phyloP scores from a whole-genome alignment of 2,888 invertebrate genomes.

The Drosophila subsilvestris region DNA sequence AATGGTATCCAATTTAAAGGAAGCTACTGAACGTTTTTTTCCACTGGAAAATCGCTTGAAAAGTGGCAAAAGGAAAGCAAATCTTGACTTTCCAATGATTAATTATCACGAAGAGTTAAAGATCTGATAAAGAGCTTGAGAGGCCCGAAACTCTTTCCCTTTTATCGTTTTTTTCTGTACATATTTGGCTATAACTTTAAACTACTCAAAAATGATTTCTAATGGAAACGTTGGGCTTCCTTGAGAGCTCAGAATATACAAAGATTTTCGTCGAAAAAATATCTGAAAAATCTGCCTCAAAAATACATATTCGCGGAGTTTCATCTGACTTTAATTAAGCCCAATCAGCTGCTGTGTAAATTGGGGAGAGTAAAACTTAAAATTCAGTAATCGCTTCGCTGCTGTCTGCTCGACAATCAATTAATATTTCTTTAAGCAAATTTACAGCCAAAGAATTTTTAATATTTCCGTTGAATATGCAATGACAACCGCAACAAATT shows the following conservation, averaged over 20 bases:
- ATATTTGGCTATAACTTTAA: no score
- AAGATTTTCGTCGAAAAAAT: no score
- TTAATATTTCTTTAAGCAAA: constrained; percentile 21
- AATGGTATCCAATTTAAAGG: neutral
- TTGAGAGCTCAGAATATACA: no score
- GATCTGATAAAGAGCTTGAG: no score
- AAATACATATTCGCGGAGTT: neutral
- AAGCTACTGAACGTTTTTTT: neutral
- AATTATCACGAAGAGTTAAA: no score
- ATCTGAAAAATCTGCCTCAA: neutral
- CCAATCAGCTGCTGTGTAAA: neutral
- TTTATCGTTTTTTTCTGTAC: no score
- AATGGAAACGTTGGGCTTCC: no score
- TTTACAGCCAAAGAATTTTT: constrained; percentile 25
- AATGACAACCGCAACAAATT: constrained; percentile 19
- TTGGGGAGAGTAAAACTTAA: neutral
- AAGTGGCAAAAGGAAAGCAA: no score
- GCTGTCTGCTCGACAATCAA: neutral
- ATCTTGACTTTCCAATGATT: no score
- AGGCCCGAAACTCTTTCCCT: no score
- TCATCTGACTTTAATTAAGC: neutral
- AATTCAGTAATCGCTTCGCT: constrained; percentile 11
- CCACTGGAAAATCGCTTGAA: no score
- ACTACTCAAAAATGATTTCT: no score
- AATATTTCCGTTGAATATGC: constrained; percentile 24